phyloP scores from a whole-genome alignment of 2,888 invertebrate genomes.

The Eupithecia abbreviata region DNA sequence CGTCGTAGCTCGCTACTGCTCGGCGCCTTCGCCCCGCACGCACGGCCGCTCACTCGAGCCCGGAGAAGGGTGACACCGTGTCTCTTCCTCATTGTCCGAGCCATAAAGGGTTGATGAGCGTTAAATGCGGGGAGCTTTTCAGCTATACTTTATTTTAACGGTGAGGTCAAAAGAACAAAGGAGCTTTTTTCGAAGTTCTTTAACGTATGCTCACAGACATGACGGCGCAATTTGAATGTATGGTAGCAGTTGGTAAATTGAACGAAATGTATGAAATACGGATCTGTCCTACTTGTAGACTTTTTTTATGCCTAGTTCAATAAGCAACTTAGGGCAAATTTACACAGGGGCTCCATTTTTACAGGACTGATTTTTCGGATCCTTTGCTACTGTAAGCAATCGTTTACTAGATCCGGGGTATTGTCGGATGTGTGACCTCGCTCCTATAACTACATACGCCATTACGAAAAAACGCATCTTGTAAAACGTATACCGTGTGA shows the following conservation, averaged over 20 bases:
- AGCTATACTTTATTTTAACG: constrained; percentile 51
- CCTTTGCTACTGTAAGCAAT: too few relatives aligned
- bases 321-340: background rate
- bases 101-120: constrained; percentile 69
- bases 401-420: too few relatives aligned
- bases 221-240: constrained; percentile 12
- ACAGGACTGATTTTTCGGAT: too few relatives aligned
- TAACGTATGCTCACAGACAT: constrained; percentile 6
- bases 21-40: constrained; percentile 61
- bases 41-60: constrained; percentile 61
- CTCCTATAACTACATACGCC: too few relatives aligned
- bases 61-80: constrained; percentile 79
- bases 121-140: constrained; percentile 54
- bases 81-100: constrained; percentile 71
- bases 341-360: too few relatives aligned
- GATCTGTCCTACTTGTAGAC: background rate
- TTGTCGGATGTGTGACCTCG: too few relatives aligned
- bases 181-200: constrained; percentile 27
- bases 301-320: background rate
- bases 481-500: too few relatives aligned
- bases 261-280: background rate
- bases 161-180: constrained; percentile 43
- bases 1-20: constrained; percentile 77
- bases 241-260: background rate
- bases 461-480: too few relatives aligned